Base-by-base conservation (phyloP, 2,888 invertebrate species). In the Tromatobia lineatoria region DNA sequence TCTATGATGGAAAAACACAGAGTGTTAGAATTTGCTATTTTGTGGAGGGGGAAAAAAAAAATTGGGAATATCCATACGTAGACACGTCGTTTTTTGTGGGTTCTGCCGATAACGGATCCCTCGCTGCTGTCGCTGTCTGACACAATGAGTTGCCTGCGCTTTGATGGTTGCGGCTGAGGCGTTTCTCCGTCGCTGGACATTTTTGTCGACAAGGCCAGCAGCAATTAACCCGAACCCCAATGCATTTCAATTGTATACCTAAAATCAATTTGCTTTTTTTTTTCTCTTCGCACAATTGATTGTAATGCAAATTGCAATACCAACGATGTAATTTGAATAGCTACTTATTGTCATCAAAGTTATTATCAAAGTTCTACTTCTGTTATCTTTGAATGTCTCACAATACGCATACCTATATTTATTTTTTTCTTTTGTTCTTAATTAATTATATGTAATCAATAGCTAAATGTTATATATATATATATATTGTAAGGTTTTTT, bases 1-100 rank as follows among this genome's bases (percentile, higher is more conserved):
- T 95, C 96, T 96, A 93, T 86, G 95, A 94, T 77, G 66, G 47
- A 66, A 77, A 50, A 57, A n/a, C 71, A 23, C 18, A 79, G 45
- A 42, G 11, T 11, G 20, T 25, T 7, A 74, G 20, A 38, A 29
- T 25, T 11, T 29, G 34, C 59, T 25, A 29, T 50, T 6, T 6
- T 4, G 2, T 0, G 25, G 11, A 15, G 6, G 10, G 7, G 4
- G 15, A 47, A 23, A 45, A 8, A 0, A 18, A 64, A 47, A n/a
- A 20, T 18, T 3, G 10, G 13, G 47, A 38, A 47, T 52, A 76
- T 85, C 90, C 92, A 29, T 90, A 93, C 93, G 88, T 88, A 85
- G 75, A 89, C 85, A 76, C 89, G 91, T 75, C 90, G 90, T 77
- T 88, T 92, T 54, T 90, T 87, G 78, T 86, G 89, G n/a, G 85